These are phyloP conservation scores for Temnothorax curvispinosus DNA, from an alignment of 1,140 invertebrate species.

Conservation along the genomic window DNA sequence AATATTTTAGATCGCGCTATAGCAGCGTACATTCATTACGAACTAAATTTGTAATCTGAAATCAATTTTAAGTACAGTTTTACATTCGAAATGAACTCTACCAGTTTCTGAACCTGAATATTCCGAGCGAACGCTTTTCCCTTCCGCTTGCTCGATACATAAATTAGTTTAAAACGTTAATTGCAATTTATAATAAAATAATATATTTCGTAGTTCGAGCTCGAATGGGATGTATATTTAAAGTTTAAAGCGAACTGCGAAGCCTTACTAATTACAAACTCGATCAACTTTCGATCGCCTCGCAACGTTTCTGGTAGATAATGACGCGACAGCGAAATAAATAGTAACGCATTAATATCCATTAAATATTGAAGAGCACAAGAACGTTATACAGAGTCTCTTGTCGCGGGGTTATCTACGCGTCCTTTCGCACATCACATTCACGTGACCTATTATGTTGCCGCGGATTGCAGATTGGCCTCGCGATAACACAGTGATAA, in stretches of 20 bases:
- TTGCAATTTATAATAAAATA: neutral
- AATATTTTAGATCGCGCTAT: constrained; percentile 31
- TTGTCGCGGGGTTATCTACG: constrained; percentile 27
- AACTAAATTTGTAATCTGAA: neutral
- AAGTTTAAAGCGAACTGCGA: neutral
- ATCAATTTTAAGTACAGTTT: neutral
- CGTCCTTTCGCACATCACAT: constrained; percentile 9
- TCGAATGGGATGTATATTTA: neutral
- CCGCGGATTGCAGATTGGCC: constrained; percentile 47
- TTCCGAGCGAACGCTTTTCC: neutral
- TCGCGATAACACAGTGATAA: constrained; percentile 45
- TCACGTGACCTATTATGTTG: constrained; percentile 53
- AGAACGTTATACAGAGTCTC: constrained; percentile 19
- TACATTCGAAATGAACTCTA: neutral
- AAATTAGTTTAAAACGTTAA: neutral
- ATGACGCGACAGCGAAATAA: neutral
- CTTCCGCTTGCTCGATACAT: neutral
- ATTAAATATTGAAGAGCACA: neutral
- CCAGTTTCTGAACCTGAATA: neutral
- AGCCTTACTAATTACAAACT: neutral
- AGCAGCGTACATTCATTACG: neutral
- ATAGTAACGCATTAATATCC: constrained; percentile 43
- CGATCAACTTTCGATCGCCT: neutral
- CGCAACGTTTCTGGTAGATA: neutral
- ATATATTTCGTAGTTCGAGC: neutral